Evolutionary conservation across 1,140 invertebrate species (phyloP), one percentile per base, ranked within the genome.

Genomic region (Tribolium madens): DNA sequence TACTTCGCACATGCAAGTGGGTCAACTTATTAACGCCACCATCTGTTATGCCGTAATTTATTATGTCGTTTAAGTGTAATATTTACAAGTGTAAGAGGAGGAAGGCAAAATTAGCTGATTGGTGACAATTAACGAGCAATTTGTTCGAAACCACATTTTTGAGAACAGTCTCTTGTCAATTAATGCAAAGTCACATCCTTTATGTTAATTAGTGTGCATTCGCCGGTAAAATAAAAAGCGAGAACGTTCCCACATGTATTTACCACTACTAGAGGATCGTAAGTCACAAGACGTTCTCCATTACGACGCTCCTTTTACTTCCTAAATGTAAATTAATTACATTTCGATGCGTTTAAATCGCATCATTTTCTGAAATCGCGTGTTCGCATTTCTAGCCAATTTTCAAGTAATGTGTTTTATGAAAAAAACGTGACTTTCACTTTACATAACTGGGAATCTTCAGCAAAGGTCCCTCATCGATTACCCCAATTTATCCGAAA

Each of bases 21-120:
- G 52, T 21, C 52, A 50, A 3, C 52, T 57, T 57, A 57, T 57
- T 57, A 57, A 57, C 18, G 18, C 17, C 52, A 17, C 17, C 52
- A 57, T 57, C 52, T 57, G 52, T 21, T 57, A 57, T 57, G 52
- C 52, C 17, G 52, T 57, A 57, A 57, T 57, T 57, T 57, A 57
- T 57, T 57, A 57, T 57, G 52, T 13, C 14, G 48, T 21, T 57
- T 26, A n/a, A 10, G 52, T 57, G 52, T 57, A 57, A 57, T 57
- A 57, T 57, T 57, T 57, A 26, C 2, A 57, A 57, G 33, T 21
- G 48, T 6, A 52, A 52, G 48, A 52, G 14, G 12, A 15, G 14
- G 12, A 15, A 15, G 50, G 21, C 21, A 5, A 26, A 17, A 53
- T 53, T 17, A 17, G 18, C 18, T 17, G 4, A 9, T 42, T 42